Conservation (phyloP, 2,888 invertebrate genomes). For the Oxyteleia sp. region DNA sequence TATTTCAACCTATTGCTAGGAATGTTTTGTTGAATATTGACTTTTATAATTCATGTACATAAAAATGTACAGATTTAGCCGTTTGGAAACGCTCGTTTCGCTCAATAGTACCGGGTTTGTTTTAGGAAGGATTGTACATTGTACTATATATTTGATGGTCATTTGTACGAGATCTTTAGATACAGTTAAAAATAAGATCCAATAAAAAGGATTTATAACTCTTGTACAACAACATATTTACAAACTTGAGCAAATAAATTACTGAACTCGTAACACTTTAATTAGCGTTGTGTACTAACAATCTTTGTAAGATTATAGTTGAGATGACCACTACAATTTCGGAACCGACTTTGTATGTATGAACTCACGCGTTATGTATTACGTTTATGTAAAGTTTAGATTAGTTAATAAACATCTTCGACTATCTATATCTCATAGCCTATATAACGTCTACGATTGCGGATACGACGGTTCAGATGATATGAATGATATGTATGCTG, state of each 20-base stretch:
- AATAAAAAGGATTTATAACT: conserved; percentile 14
- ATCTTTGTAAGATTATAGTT: conserved; percentile 44
- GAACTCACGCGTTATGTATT: conserved; percentile 18
- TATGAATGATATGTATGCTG: conserved; percentile 72
- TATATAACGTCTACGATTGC: conserved; percentile 20
- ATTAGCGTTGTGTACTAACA: conserved; percentile 65
- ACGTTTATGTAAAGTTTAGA: too few species aligned
- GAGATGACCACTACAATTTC: conserved; percentile 18
- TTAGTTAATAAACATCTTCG: too few species aligned
- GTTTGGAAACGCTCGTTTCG: conserved; percentile 67
- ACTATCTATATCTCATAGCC: too few species aligned
- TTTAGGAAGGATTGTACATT: conserved; percentile 67
- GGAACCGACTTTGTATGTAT: conserved; percentile 6
- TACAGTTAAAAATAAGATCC: conserved; percentile 49
- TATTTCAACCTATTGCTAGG: conserved; percentile 57
- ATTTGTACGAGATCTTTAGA: conserved; percentile 65
- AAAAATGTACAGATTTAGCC: conserved; percentile 34
- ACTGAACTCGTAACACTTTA: conserved; percentile 19
- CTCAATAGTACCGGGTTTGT: conserved; percentile 42
- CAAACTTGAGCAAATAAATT: conserved; percentile 62
- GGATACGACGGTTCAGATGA: conserved; percentile 29
- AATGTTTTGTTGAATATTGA: conserved; percentile 57
- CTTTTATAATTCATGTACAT: conserved; percentile 36
- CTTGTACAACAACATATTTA: conserved; percentile 14
- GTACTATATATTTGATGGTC: conserved; percentile 63